A percentile compares a stretch with the other conserved stretches of the same genome.
Evolutionary conservation across 1,140 invertebrate genomes (phyloP).

Genomic region (Drosophila melanica): DNA sequence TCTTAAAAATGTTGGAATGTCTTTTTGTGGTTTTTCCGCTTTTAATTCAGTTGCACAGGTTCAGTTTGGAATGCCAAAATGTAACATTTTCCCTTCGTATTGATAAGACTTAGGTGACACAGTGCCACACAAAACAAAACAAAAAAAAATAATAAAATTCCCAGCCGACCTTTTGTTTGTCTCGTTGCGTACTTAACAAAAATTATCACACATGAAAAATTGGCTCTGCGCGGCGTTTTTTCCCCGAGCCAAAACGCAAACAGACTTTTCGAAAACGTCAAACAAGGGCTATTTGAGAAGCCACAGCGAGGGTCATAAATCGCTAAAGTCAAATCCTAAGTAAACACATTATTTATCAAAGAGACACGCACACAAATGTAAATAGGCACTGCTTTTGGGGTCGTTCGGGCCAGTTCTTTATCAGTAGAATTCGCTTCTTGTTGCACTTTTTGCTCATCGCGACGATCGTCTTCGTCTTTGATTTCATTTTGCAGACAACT

Average conservation of each 20-base stretch:
- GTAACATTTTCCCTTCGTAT: background rate
- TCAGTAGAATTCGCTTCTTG: slow-evolving; percentile 52
- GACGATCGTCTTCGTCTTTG: slow-evolving; percentile 25
- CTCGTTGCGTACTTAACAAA: slow-evolving; percentile 21
- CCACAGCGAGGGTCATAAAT: slow-evolving; percentile 58
- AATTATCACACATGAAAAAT: slow-evolving; percentile 45
- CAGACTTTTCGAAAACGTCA: slow-evolving; percentile 31
- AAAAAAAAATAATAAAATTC: too few species aligned
- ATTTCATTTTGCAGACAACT: slow-evolving; percentile 84
- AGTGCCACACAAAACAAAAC: slow-evolving; percentile 26
- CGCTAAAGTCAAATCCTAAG: slow-evolving; percentile 78
- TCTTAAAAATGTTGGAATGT: background rate
- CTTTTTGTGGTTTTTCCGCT: background rate
- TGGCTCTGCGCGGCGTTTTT: slow-evolving; percentile 32
- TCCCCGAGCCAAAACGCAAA: slow-evolving; percentile 27
- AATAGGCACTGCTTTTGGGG: slow-evolving; percentile 39
- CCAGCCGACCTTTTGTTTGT: slow-evolving; percentile 38
- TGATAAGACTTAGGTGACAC: slow-evolving; percentile 25
- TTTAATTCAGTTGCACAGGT: background rate
- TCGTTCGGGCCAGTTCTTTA: slow-evolving; percentile 68
- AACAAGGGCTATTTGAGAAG: slow-evolving; percentile 59
- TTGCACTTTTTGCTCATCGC: slow-evolving; percentile 53
- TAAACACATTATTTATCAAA: slow-evolving; percentile 82
- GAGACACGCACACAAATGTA: slow-evolving; percentile 32
- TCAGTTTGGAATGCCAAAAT: slow-evolving; percentile 1